phyloP scores from a whole-genome alignment of 1,140 invertebrate species.

The Druon quercuslanigerum region DNA sequence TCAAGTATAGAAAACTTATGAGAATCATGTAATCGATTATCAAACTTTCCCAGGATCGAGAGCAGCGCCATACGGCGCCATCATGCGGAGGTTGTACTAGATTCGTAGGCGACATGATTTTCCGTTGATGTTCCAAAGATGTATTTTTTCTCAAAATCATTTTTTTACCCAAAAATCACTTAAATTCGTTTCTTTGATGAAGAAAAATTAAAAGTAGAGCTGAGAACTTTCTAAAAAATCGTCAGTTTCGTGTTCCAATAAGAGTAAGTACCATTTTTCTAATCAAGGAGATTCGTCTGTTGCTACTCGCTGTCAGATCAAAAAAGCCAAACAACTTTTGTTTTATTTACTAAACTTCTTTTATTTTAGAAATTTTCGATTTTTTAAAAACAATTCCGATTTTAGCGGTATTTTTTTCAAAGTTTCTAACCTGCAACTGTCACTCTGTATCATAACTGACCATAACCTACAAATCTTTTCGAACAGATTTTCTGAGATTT shows the following conservation, averaged over 20 bases:
- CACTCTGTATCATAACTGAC: background rate
- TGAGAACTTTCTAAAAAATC: background rate
- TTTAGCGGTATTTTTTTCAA: background rate
- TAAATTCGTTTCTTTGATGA: conserved; percentile 34
- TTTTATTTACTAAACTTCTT: background rate
- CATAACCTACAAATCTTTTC: too few species aligned
- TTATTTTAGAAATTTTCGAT: background rate
- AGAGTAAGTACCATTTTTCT: background rate
- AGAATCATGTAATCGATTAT: too few species aligned
- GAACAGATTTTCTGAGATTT: background rate
- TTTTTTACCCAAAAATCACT: conserved; percentile 36
- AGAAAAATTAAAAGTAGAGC: background rate
- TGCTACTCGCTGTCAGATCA: background rate
- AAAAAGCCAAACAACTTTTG: background rate
- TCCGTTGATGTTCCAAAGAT: conserved; percentile 6
- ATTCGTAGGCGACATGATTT: background rate
- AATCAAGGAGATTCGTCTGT: background rate
- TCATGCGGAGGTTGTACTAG: background rate
- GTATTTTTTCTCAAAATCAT: conserved; percentile 36
- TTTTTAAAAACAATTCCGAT: background rate
- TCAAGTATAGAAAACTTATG: too few species aligned
- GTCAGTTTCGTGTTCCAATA: background rate
- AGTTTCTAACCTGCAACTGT: conserved; percentile 30
- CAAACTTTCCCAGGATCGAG: too few species aligned
- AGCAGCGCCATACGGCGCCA: background rate